Base-by-base conservation (phyloP, 2,797 vertebrate species). In the Numenius phaeopus region DNA sequence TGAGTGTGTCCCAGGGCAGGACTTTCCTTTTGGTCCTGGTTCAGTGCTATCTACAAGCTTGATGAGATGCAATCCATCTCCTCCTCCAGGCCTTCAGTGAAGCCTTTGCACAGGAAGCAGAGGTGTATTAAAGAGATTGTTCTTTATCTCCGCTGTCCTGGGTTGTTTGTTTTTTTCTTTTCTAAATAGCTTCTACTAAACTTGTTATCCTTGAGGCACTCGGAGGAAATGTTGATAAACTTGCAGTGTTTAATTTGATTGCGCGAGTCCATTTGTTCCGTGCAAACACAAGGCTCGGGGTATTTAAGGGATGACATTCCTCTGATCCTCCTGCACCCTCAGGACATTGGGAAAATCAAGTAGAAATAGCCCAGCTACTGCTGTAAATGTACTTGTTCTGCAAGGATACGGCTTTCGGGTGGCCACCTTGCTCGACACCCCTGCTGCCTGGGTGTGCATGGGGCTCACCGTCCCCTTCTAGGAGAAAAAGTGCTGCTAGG, bases 151-250 rank as follows among this genome's bases (percentile, higher is more conserved):
- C 1, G 1, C 20, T 3, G 0, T 91, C 81, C 59, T 93, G 34
- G n/a, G 30, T 55, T 47, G 23, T 49, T 49, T 55, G 32, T 30
- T 29, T 24, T 59, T 37, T 91, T 87, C 82, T 61, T 66, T 75
- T 65, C 79, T 65, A 34, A 92, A 75, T 17, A 73, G 71, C 83
- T 81, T 80, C 89, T 64, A 19, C 82, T 95, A 64, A 90, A 86
- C 57, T 79, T 5, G 5, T 94, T 88, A 65, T 69, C 87, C 87
- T 49, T 37, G 67, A 95, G 79, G 89, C 78, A 49, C 82, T 85
- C 49, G 82, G 72, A 90, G 92, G 92, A 96, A 88, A 93, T n/a
- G 65, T 54, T 89, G 93, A 94, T 87, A 88, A 91, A 90, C 72
- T 90, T 47, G 14, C 37, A 65, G 67, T n/a, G 46, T 83, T 92